phyloP scores from a whole-genome alignment of 1,140 invertebrate species.

The Drosophila guanche region DNA sequence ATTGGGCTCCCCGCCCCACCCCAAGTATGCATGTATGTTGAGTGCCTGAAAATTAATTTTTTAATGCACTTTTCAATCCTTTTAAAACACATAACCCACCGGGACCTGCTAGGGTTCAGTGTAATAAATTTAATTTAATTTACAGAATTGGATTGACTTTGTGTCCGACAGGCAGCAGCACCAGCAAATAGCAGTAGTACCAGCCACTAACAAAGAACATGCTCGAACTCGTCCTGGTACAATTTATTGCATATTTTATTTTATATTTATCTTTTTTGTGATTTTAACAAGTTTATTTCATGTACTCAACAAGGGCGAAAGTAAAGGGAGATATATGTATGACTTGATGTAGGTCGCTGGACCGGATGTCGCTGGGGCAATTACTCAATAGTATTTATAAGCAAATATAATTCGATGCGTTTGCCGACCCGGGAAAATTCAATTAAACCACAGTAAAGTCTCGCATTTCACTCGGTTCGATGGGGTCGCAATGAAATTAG shows the following conservation, averaged over 20 bases:
- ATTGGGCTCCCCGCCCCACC: constrained; percentile 43
- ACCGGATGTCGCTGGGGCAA: constrained; percentile 14
- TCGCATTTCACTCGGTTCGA: not conserved
- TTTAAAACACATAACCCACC: constrained; percentile 52
- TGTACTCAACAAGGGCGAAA: constrained; percentile 24
- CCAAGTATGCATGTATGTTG: not conserved
- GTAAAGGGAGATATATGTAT: not conserved
- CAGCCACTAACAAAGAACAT: constrained; percentile 41
- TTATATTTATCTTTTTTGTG: constrained; percentile 44
- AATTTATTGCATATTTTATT: constrained; percentile 63
- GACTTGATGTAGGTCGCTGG: constrained; percentile 9
- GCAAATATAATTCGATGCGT: constrained; percentile 3
- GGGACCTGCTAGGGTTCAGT: constrained; percentile 14
- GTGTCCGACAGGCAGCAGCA: constrained; percentile 28
- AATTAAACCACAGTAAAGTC: constrained; percentile 4
- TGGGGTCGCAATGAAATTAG: constrained; percentile 20
- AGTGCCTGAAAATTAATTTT: constrained; percentile 65
- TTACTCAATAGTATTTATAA: constrained; percentile 28
- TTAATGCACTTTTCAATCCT: constrained; percentile 66
- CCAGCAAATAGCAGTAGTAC: constrained; percentile 23
- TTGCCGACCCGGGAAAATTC: not conserved
- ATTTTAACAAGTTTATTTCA: constrained; percentile 71
- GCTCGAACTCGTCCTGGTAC: not conserved
- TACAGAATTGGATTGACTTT: constrained; percentile 71
- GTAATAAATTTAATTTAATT: constrained; percentile 79